Evolutionary conservation across 2,888 invertebrate genomes (phyloP).

Genomic region (Mythimna albipuncta): DNA sequence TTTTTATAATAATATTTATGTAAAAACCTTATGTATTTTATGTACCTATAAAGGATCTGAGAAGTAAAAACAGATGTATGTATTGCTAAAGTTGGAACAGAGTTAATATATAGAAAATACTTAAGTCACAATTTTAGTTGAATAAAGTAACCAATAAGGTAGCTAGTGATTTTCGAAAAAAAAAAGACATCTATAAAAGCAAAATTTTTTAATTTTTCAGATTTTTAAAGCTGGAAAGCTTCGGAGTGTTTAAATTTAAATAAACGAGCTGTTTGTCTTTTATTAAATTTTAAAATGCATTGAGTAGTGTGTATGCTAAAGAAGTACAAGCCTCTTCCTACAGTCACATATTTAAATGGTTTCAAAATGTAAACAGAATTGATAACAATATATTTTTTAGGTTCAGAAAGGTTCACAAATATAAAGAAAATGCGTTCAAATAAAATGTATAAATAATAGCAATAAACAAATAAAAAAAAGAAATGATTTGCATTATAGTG

Average conservation of each 20-base stretch:
- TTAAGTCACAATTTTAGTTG: not conserved
- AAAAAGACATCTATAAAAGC: conserved; percentile 38
- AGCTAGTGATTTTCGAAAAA: conserved; percentile 30
- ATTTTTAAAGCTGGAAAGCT: conserved; percentile 52
- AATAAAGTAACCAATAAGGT: conserved; percentile 19
- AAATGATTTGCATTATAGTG: too few species aligned
- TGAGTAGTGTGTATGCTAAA: conserved; percentile 11
- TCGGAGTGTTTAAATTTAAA: conserved; percentile 13
- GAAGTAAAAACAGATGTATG: conserved; percentile 13
- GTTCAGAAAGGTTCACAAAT: not conserved
- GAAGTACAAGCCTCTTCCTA: conserved; percentile 35
- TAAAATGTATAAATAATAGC: not conserved
- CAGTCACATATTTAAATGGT: not conserved
- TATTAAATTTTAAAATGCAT: conserved; percentile 5
- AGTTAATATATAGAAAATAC: conserved; percentile 14
- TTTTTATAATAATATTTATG: conserved; percentile 31
- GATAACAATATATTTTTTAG: not conserved
- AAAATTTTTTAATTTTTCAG: conserved; percentile 57
- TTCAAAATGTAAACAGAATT: not conserved
- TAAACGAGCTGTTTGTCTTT: conserved; percentile 10
- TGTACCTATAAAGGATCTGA: conserved; percentile 34
- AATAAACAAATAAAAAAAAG: too few species aligned
- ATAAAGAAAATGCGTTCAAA: not conserved
- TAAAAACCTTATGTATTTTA: conserved; percentile 38
- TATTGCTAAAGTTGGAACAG: conserved; percentile 19